Evolutionary conservation across 53 echinoderm and acorn worm genomes (phyloP).

Genomic region (Apostichopus leukothele): DNA sequence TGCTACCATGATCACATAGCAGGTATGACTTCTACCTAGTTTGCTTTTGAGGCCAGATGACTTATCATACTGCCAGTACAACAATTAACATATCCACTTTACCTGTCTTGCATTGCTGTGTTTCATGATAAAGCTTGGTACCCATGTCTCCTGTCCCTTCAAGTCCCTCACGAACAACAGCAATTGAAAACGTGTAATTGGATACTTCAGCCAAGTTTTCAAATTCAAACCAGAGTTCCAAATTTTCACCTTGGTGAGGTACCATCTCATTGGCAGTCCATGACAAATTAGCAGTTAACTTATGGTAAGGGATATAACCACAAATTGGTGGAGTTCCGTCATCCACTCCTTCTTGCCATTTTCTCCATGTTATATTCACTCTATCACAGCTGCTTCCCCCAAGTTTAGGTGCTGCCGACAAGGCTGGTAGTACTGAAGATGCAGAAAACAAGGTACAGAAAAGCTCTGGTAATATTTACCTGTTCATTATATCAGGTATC

Average conservation of each 20-base stretch:
- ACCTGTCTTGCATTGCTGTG: not conserved
- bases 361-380: not conserved
- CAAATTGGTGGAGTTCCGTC: conserved; percentile 15
- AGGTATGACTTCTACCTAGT: too few relatives aligned
- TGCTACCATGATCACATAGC: too few relatives aligned
- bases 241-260: not conserved
- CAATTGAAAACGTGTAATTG: not conserved
- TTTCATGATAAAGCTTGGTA: not conserved
- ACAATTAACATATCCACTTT: not conserved
- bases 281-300: too few relatives aligned
- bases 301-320: conserved; percentile 19
- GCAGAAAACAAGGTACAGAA: too few relatives aligned
- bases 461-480: too few relatives aligned
- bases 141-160: conserved; percentile 5
- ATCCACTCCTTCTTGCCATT: not conserved
- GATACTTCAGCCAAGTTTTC: not conserved
- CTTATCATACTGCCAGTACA: too few relatives aligned
- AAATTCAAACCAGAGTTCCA: not conserved
- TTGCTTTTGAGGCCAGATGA: too few relatives aligned
- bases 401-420: not conserved
- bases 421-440: conserved; percentile 2
- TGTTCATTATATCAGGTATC: too few relatives aligned
- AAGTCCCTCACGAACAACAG: conserved; percentile 10
- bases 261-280: not conserved
- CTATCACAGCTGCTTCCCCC: not conserved